phyloP scores from a whole-genome alignment of 2,888 invertebrate species.

The Drosophila macrothrix region DNA sequence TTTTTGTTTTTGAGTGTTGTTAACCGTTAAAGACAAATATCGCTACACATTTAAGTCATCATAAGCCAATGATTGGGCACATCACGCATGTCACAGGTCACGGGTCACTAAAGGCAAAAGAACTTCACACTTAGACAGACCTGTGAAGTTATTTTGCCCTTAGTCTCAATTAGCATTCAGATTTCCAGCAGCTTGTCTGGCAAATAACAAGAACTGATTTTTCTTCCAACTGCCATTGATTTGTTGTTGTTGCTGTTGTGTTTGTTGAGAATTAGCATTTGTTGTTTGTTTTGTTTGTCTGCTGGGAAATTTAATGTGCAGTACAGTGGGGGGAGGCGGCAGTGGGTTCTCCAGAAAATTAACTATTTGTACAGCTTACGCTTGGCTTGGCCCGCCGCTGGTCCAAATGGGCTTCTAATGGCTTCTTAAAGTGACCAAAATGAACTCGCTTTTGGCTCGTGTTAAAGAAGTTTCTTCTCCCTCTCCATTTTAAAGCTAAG shows the following conservation, averaged over 20 bases:
- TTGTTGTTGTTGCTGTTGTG: constrained; percentile 24
- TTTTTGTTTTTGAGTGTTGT: background rate
- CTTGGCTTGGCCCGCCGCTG: constrained; percentile 53
- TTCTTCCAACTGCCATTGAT: constrained; percentile 47
- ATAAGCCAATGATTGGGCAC: background rate
- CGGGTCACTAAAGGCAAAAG: constrained; percentile 6
- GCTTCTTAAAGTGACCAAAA: constrained; percentile 75
- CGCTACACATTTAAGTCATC: background rate
- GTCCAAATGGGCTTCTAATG: constrained; percentile 56
- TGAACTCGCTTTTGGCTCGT: constrained; percentile 60
- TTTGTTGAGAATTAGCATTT: constrained; percentile 65
- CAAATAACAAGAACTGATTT: constrained; percentile 51
- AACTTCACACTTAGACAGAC: background rate
- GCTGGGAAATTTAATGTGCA: background rate
- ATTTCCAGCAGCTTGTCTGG: constrained; percentile 47
- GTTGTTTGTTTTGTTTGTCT: constrained; percentile 27
- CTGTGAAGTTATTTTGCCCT: constrained; percentile 24
- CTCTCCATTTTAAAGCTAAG: constrained; percentile 37
- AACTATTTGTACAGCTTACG: constrained; percentile 62
- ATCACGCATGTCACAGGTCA: constrained; percentile 10
- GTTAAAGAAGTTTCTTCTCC: constrained; percentile 14
- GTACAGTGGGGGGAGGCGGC: background rate
- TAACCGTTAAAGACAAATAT: constrained; percentile 3
- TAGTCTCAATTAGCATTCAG: constrained; percentile 54
- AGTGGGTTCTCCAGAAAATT: constrained; percentile 24